Evolutionary conservation across 2,797 vertebrate genomes (phyloP).

Genomic region (Rhynchonycteris naso): DNA sequence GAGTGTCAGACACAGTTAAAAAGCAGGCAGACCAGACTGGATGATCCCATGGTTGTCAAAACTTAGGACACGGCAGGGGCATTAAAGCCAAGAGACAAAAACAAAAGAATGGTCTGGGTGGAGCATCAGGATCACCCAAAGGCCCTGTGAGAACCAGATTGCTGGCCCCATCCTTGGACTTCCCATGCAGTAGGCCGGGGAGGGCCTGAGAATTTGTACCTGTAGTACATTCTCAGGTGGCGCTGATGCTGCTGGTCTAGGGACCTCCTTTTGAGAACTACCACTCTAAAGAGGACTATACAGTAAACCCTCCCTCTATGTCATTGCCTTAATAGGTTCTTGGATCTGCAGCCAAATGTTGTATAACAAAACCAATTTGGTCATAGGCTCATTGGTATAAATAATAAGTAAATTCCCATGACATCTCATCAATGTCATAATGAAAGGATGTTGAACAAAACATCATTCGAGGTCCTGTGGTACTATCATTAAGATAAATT

Average conservation of each 20-base stretch:
- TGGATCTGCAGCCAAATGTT: background rate
- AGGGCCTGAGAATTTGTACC: background rate
- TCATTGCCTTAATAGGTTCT: background rate
- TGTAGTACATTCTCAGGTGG: background rate
- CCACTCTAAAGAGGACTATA: background rate
- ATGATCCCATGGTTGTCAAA: background rate
- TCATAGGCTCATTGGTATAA: background rate
- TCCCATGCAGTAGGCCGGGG: background rate
- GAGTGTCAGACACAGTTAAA: background rate
- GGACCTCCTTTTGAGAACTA: background rate
- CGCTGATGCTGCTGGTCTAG: background rate
- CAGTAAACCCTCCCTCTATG: background rate
- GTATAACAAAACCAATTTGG: background rate
- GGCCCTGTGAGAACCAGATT: background rate
- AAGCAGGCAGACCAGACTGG: background rate
- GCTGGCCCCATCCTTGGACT: background rate
- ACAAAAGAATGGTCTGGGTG: background rate
- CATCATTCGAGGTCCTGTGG: background rate
- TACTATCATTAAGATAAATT: background rate
- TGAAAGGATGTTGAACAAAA: background rate
- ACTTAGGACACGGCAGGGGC: background rate
- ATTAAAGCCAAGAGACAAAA: background rate
- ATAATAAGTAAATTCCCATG: background rate
- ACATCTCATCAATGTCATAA: background rate
- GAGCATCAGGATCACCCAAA: background rate